Conservation (phyloP, 2,888 invertebrate species). For the Brachypterus glaber region DNA sequence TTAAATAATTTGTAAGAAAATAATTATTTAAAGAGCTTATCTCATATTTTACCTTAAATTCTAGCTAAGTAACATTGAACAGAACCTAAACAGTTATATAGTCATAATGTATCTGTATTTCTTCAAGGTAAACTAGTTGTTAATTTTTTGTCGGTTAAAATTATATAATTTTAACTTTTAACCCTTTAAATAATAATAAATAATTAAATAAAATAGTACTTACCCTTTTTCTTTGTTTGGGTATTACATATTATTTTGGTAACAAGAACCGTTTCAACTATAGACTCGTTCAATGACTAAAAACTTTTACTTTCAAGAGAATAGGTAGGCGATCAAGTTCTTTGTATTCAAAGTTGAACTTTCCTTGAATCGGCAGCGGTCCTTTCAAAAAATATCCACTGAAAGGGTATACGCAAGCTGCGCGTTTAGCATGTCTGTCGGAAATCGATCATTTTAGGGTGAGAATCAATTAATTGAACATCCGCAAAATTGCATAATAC, state of each 20-base stretch:
- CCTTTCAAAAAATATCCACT: slow-evolving; percentile 23
- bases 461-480: slow-evolving; percentile 17
- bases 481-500: no score
- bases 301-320: slow-evolving; percentile 39
- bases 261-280: slow-evolving; percentile 11
- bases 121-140: slow-evolving; percentile 38
- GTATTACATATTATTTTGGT: slow-evolving; percentile 16
- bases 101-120: slow-evolving; percentile 30
- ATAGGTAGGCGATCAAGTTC: slow-evolving; percentile 37
- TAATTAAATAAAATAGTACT: slow-evolving; percentile 12
- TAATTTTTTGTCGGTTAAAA: slow-evolving; percentile 6
- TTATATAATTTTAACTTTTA: slow-evolving; percentile 9
- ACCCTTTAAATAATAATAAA: slow-evolving; percentile 7
- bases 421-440: slow-evolving; percentile 14
- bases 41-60: slow-evolving; percentile 21
- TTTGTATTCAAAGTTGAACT: slow-evolving; percentile 34
- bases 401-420: no score
- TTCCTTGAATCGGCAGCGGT: slow-evolving; percentile 27
- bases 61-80: slow-evolving; percentile 7
- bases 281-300: slow-evolving; percentile 10
- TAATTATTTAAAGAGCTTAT: slow-evolving; percentile 19
- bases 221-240: slow-evolving; percentile 13
- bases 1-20: neutral
- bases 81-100: slow-evolving; percentile 23
- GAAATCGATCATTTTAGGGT: slow-evolving; percentile 20